These are phyloP conservation scores for Heliocidaris tuberculata DNA, from an alignment of 35 echinoderm and acorn worm genomes.

Conservation along the genomic window DNA sequence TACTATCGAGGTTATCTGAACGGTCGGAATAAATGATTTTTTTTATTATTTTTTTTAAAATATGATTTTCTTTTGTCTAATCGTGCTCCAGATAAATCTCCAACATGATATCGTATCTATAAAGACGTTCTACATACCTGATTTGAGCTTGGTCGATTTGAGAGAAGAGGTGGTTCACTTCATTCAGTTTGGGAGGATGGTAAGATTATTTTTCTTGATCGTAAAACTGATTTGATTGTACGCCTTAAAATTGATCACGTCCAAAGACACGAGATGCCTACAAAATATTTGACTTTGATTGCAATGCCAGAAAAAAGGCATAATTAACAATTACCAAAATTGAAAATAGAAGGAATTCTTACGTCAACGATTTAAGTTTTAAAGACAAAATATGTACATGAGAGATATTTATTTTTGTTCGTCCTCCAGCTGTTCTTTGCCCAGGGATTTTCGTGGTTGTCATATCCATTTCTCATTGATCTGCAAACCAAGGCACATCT, in stretches of 20 bases:
- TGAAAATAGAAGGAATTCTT: no score
- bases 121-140: neutral
- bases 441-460: neutral
- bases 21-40: neutral
- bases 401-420: neutral
- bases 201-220: no score
- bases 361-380: no score
- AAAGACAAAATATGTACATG: no score
- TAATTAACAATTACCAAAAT: no score
- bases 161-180: neutral
- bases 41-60: neutral
- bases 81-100: neutral
- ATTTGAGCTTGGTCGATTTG: neutral
- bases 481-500: neutral
- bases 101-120: neutral
- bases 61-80: neutral
- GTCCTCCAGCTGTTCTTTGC: neutral
- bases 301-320: no score
- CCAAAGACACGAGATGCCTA: no score
- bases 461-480: conserved; percentile 2
- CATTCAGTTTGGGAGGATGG: neutral
- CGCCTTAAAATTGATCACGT: no score
- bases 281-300: no score
- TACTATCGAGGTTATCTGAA: no score
- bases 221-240: no score